These are phyloP conservation scores for Phyllotreta cruciferae DNA, from an alignment of 2,888 invertebrate species.

Conservation along the genomic window DNA sequence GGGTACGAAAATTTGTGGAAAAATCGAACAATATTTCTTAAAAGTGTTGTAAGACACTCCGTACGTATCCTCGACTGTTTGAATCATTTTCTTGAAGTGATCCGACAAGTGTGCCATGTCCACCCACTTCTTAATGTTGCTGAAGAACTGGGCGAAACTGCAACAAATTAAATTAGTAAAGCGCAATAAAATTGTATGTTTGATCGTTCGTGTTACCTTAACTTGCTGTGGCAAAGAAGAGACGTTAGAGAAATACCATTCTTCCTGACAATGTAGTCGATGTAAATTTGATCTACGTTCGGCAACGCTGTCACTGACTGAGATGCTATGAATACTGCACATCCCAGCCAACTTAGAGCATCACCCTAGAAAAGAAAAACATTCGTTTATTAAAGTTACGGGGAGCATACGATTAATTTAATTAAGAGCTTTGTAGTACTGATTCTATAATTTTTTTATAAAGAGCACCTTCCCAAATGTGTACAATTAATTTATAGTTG, in stretches of 20 bases:
- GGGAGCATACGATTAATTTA: not conserved
- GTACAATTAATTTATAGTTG: not conserved
- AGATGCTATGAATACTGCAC: constrained; percentile 91
- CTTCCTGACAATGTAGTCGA: constrained; percentile 72
- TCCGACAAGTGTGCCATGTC: constrained; percentile 90
- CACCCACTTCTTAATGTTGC: constrained; percentile 93
- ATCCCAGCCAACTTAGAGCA: constrained; percentile 90
- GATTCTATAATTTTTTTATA: not conserved
- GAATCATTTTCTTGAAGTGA: constrained; percentile 83
- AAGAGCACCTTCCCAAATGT: not conserved
- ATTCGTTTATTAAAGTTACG: not conserved
- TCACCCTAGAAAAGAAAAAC: constrained; percentile 82
- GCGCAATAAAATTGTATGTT: not conserved
- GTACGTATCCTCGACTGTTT: constrained; percentile 87
- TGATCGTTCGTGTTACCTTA: constrained; percentile 69
- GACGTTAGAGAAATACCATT: constrained; percentile 92
- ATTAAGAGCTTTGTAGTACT: no score
- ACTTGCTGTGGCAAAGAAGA: constrained; percentile 85
- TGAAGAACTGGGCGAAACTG: constrained; percentile 92
- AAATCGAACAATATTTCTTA: constrained; percentile 89
- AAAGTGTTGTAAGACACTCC: constrained; percentile 93
- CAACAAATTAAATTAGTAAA: constrained; percentile 47
- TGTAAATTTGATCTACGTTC: constrained; percentile 55
- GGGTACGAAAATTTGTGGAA: constrained; percentile 82
- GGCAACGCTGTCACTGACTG: constrained; percentile 72